These are phyloP conservation scores for Himalopsyche tibetana DNA, from an alignment of 2,888 invertebrate species.

Conservation along the genomic window DNA sequence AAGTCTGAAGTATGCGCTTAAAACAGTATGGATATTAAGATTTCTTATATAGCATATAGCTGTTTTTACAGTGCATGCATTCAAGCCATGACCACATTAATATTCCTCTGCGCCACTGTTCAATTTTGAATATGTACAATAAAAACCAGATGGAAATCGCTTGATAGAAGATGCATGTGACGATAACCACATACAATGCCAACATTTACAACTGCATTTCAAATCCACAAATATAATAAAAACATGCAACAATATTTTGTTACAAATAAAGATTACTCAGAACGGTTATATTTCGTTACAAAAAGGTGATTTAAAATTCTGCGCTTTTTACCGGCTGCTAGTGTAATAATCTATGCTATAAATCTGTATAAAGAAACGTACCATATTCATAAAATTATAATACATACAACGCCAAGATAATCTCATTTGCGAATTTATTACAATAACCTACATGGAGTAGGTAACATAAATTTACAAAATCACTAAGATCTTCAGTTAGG, in stretches of 20 bases:
- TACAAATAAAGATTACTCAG: background rate
- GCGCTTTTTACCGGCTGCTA: background rate
- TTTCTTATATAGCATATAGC: too few relatives aligned
- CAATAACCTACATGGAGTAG: background rate
- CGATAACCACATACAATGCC: background rate
- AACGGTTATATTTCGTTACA: background rate
- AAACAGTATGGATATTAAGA: too few relatives aligned
- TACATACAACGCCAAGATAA: background rate
- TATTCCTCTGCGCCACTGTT: background rate
- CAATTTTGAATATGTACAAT: conserved; percentile 18
- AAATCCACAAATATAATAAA: background rate
- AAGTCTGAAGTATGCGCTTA: too few relatives aligned
- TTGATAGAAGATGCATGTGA: conserved; percentile 10
- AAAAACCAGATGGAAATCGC: conserved; percentile 26
- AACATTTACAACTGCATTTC: background rate
- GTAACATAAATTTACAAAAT: background rate
- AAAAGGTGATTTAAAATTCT: conserved; percentile 8
- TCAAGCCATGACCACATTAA: too few relatives aligned
- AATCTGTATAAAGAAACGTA: conserved; percentile 2
- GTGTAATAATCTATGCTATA: background rate
- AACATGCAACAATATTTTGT: background rate
- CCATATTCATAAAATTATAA: background rate
- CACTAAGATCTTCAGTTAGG: background rate
- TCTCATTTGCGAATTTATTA: background rate
- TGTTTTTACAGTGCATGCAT: too few relatives aligned